These are phyloP conservation scores for Chrysaora quinquecirrha DNA, from an alignment of 30 jellyfish, hydroid and myxozoan genomes.

Conservation along the genomic window DNA sequence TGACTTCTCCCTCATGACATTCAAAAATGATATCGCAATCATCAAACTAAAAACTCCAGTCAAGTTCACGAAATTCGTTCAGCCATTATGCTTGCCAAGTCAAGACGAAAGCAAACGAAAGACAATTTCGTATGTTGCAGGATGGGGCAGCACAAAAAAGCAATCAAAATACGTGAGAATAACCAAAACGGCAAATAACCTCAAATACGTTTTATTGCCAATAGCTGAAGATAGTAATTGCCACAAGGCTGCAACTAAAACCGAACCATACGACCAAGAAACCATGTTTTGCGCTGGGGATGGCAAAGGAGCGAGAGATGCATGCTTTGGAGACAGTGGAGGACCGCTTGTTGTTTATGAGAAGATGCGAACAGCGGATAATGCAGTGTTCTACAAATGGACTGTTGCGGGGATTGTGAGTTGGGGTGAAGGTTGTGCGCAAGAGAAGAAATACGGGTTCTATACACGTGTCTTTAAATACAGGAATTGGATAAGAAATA, in stretches of 20 bases:
- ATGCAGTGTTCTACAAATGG: constrained; percentile 22
- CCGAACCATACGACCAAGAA: background rate
- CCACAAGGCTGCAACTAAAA: background rate
- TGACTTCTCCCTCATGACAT: background rate
- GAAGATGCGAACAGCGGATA: background rate
- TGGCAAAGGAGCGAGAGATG: constrained; percentile 49
- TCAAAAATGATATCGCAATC: constrained; percentile 46
- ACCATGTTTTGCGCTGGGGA: constrained; percentile 58
- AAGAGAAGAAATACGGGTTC: constrained; percentile 33
- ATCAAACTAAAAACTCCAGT: constrained; percentile 18
- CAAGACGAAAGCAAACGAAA: constrained; percentile 4
- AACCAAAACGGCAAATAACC: background rate
- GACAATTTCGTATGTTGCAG: constrained; percentile 21
- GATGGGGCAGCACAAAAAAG: constrained; percentile 52
- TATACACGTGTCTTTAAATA: constrained; percentile 25
- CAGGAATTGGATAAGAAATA: constrained; percentile 28
- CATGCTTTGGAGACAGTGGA: constrained; percentile 65
- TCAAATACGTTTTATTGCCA: constrained; percentile 23
- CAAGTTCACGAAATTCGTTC: constrained; percentile 9
- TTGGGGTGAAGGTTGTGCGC: constrained; percentile 70
- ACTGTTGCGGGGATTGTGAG: constrained; percentile 41
- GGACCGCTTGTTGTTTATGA: constrained; percentile 47
- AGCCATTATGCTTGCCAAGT: constrained; percentile 42
- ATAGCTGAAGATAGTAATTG: constrained; percentile 18
- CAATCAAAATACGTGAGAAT: background rate